These are phyloP conservation scores for Agelastica alni DNA, from an alignment of 2,888 invertebrate species.

Conservation along the genomic window DNA sequence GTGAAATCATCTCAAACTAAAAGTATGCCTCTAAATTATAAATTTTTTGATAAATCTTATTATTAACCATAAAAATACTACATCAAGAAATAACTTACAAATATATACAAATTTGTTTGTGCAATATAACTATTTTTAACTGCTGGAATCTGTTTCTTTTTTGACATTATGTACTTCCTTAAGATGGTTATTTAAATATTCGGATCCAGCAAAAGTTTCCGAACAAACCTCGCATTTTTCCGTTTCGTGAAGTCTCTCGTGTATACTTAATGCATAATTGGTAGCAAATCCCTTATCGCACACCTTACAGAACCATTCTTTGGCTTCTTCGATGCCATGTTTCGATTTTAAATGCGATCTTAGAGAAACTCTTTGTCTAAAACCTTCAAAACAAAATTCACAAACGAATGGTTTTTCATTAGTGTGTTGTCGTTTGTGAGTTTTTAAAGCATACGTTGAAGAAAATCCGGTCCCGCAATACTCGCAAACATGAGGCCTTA, in stretches of 20 bases:
- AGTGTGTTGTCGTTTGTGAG: conserved; percentile 43
- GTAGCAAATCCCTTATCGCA: conserved; percentile 45
- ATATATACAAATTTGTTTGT: too few relatives aligned
- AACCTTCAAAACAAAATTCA: conserved; percentile 40
- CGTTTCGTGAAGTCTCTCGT: conserved; percentile 37
- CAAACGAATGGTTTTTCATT: conserved; percentile 44
- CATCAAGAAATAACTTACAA: too few relatives aligned
- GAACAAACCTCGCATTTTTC: conserved; percentile 39
- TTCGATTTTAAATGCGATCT: conserved; percentile 46
- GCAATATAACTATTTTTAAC: too few relatives aligned
- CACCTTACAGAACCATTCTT: conserved; percentile 38
- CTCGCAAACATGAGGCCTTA: conserved; percentile 41
- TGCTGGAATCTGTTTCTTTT: neutral
- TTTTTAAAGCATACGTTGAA: conserved; percentile 41
- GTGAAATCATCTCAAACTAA: too few relatives aligned
- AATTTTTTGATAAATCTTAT: neutral
- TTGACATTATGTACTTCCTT: conserved; percentile 27
- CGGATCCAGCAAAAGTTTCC: conserved; percentile 38
- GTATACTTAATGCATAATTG: conserved; percentile 41
- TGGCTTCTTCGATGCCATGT: conserved; percentile 42
- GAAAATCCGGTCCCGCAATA: conserved; percentile 42
- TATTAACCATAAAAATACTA: neutral
- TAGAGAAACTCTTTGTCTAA: conserved; percentile 45
- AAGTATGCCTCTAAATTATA: too few relatives aligned
- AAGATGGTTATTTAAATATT: conserved; percentile 36